Evolutionary conservation across 2,797 vertebrate species (phyloP), one percentile per base, ranked within the genome.

Genomic region (Myotis pilosus): DNA sequence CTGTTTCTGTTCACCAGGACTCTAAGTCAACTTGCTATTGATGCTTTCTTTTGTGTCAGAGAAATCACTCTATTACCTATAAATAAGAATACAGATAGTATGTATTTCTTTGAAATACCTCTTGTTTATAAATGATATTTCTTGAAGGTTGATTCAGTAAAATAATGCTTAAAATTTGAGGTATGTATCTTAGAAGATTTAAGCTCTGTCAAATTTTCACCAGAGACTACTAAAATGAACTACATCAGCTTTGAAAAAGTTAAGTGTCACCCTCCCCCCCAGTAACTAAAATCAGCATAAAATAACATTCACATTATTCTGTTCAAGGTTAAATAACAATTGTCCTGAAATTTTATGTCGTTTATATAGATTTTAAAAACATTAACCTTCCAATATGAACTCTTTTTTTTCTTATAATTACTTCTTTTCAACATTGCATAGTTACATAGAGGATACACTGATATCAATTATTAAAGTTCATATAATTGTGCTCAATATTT

Each of bases 391-490:
- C n/a, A 88, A 69, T 89, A 64, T 85, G 66, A 97, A 92, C 33
- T 23, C 36, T 47, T 91, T 76, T 81, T 76, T 84, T 89, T 91
- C 5, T 84, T 89, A 81, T 96, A 96, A 96, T 96, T 96, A 91
- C 30, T 94, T 96, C 91, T 92, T 91, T 95, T 94, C 47, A 94
- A 91, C 71, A 76, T 94, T 95, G 38, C 33, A 66, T 92, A 94
- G 44, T 87, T 88, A 94, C 41, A 85, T 83, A 87, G 76, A 87
- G 66, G n/a, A 91, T 95, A 89, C 51, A 93, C 68, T 96, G 87
- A 53, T 97, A 97, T 96, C 91, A 97, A 92, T 97, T 97, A 97
- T 96, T 96, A 90, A 93, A 94, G 71, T 96, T 96, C 84, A 90
- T 87, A 96, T 94, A 97, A 95, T 86, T 95, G 74, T 93, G 36